Conservation (phyloP, 2,113 vertebrate species). For the Scytalopus superciliaris region DNA sequence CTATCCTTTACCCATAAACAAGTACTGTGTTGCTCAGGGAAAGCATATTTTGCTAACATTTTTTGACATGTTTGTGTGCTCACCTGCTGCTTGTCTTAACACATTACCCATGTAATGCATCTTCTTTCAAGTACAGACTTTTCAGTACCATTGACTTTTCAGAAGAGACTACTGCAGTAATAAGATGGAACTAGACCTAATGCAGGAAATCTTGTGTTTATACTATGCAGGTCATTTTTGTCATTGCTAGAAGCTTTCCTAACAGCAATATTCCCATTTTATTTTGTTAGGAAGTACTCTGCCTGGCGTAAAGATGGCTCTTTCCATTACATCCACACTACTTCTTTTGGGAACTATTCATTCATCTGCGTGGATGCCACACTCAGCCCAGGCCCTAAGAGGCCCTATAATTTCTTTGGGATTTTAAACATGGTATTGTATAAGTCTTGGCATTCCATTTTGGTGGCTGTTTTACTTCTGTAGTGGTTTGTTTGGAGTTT, state of each 20-base stretch:
- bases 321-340: conserved; percentile 89
- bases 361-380: conserved; percentile 95
- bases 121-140: background rate
- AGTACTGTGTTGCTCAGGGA: background rate
- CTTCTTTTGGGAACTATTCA: conserved; percentile 94
- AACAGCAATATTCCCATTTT: conserved; percentile 23
- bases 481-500: background rate
- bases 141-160: background rate
- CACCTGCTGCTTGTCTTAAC: background rate
- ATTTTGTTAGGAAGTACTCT: conserved; percentile 88
- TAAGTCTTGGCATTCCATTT: conserved; percentile 4
- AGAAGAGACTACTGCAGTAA: background rate
- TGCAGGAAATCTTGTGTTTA: background rate
- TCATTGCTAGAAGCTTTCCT: background rate
- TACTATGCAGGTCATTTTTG: background rate
- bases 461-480: background rate
- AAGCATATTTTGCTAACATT: background rate
- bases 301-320: conserved; percentile 88
- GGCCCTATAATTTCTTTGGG: conserved; percentile 95
- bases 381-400: conserved; percentile 89
- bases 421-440: conserved; percentile 87
- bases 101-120: background rate
- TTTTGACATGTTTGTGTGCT: background rate
- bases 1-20: background rate
- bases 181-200: background rate